phyloP scores from a whole-genome alignment of 2,797 vertebrate species.

The Arrhamphus sclerolepis region DNA sequence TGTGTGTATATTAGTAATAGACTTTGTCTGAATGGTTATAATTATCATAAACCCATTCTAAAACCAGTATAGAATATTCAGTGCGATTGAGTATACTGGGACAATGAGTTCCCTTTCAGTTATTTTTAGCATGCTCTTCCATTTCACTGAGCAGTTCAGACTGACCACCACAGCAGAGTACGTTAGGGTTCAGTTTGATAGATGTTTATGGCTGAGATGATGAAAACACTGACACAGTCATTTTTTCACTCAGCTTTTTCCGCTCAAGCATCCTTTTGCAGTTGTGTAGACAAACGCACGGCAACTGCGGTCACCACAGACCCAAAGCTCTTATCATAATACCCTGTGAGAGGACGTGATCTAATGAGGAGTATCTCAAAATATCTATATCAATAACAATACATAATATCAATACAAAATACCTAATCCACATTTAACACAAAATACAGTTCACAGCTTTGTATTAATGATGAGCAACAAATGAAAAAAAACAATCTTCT shows the following conservation, averaged over 20 bases:
- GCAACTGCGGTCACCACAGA: background rate
- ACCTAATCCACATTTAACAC: too few species aligned
- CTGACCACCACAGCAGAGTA: background rate
- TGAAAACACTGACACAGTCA: too few species aligned
- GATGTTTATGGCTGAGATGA: too few species aligned
- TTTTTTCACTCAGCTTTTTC: too few species aligned
- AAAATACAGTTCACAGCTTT: constrained; percentile 27
- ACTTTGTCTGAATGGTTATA: constrained; percentile 1
- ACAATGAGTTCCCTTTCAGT: background rate
- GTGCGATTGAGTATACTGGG: background rate
- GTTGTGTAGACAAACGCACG: background rate
- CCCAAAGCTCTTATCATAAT: too few species aligned
- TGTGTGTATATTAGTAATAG: constrained; percentile 19
- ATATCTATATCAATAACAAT: too few species aligned
- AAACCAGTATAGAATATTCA: constrained; percentile 27
- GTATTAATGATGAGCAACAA: constrained; percentile 20
- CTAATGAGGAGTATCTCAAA: too few species aligned
- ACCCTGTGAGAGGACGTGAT: too few species aligned
- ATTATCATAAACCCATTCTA: constrained; percentile 17
- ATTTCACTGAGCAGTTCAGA: background rate
- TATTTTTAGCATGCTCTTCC: constrained; percentile 13
- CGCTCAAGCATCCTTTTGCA: too few species aligned
- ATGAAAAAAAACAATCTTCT: constrained; percentile 20
- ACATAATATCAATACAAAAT: too few species aligned
- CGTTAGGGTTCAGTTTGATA: too few species aligned